Evolutionary conservation across 2,888 invertebrate species (phyloP).

Genomic region (Mechanitis mazaeus): DNA sequence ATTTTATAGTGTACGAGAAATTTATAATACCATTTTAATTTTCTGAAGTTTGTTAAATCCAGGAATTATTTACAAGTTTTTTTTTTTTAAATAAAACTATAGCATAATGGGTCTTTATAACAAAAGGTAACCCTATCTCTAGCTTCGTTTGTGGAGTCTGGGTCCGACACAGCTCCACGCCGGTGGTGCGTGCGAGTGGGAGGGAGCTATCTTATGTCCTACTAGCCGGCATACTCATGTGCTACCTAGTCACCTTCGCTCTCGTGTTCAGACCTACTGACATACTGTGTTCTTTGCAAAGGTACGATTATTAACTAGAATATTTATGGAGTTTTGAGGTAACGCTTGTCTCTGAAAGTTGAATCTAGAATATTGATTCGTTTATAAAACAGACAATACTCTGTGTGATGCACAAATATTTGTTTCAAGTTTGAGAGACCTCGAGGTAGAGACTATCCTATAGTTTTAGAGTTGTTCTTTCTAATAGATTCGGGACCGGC

Average conservation of each 20-base stretch:
- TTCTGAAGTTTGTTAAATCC: too few relatives aligned
- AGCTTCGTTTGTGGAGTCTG: conserved; percentile 87
- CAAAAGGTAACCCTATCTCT: not conserved
- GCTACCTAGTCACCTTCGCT: conserved; percentile 94
- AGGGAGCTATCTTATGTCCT: conserved; percentile 93
- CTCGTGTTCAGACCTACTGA: conserved; percentile 91
- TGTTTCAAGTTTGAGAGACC: too few relatives aligned
- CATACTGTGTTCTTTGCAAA: conserved; percentile 92
- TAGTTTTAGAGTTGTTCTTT: conserved; percentile 10
- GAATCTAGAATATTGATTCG: too few relatives aligned
- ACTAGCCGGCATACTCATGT: conserved; percentile 91
- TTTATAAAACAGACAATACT: too few relatives aligned
- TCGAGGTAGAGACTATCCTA: not conserved
- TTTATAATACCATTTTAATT: too few relatives aligned
- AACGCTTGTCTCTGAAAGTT: too few relatives aligned
- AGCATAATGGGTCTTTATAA: too few relatives aligned
- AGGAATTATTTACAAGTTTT: too few relatives aligned
- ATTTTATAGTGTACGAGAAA: too few relatives aligned
- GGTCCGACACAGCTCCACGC: conserved; percentile 91
- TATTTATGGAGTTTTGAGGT: too few relatives aligned
- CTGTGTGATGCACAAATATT: too few relatives aligned
- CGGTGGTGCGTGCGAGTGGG: conserved; percentile 97
- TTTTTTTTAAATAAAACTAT: not conserved
- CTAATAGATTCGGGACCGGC: conserved; percentile 87
- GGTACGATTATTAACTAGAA: conserved; percentile 67